Evolutionary conservation across 1,140 invertebrate species (phyloP).

Genomic region (Listronotus oregonensis): DNA sequence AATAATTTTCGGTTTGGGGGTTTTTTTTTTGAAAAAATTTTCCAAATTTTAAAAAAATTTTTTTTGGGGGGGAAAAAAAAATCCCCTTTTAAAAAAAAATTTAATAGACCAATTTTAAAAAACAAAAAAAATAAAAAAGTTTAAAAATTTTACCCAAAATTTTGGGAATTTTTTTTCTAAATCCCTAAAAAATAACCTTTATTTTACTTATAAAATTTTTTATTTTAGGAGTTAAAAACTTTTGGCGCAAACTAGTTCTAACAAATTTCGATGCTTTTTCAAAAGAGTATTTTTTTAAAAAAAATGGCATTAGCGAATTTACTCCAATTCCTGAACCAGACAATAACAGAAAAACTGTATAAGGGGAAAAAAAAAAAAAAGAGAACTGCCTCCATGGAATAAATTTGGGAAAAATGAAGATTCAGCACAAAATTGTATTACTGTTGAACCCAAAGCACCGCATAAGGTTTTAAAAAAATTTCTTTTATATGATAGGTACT

Average conservation of each 20-base stretch:
- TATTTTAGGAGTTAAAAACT: constrained; percentile 67
- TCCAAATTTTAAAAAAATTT: too few species aligned
- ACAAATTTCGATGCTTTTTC: constrained; percentile 87
- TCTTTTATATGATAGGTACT: constrained; percentile 74
- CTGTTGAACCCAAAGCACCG: constrained; percentile 75
- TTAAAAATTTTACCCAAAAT: too few species aligned
- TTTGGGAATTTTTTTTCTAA: too few species aligned
- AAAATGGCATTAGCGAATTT: constrained; percentile 63
- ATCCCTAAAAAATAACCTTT: too few species aligned
- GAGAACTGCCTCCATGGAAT: constrained; percentile 81
- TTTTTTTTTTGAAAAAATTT: too few species aligned
- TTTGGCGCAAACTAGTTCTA: constrained; percentile 79
- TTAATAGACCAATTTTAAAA: too few species aligned
- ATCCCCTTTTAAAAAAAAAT: too few species aligned
- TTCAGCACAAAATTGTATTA: constrained; percentile 81
- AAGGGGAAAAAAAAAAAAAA: constrained; percentile 53
- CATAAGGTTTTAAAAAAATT: constrained; percentile 81
- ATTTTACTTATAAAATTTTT: too few species aligned
- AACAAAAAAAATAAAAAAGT: too few species aligned
- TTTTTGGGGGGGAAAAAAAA: too few species aligned
- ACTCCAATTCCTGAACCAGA: constrained; percentile 60
- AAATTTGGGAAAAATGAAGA: constrained; percentile 87
- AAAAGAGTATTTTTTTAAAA: constrained; percentile 77
- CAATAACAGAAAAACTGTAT: constrained; percentile 53
- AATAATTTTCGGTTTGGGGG: too few species aligned